These are phyloP conservation scores for Halictus rubicundus DNA, from an alignment of 1,140 invertebrate genomes.

Conservation along the genomic window DNA sequence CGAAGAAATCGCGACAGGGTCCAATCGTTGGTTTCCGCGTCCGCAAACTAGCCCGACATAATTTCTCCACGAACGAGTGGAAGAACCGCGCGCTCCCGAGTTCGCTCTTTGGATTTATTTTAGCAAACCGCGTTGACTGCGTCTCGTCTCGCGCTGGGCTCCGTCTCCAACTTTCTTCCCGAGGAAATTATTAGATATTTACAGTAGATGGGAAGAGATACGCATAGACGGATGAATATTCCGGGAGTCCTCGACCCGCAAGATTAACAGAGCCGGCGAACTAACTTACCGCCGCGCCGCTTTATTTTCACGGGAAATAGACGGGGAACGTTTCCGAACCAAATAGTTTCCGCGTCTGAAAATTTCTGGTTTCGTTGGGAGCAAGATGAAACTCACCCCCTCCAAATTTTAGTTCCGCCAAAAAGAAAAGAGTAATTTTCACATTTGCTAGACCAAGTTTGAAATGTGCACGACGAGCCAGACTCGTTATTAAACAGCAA, in stretches of 20 bases:
- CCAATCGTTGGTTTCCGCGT: no score
- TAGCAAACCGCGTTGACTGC: background rate
- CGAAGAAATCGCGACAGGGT: no score
- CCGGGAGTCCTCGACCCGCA: constrained; percentile 5
- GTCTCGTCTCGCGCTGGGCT: background rate
- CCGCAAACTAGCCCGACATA: background rate
- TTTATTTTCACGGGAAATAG: constrained; percentile 37
- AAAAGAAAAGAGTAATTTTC: no score
- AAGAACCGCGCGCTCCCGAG: no score
- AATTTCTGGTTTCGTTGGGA: background rate
- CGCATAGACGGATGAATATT: constrained; percentile 8
- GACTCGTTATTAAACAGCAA: no score
- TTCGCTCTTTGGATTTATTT: background rate
- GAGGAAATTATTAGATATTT: constrained; percentile 26
- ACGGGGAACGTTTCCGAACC: background rate
- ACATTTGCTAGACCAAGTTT: no score
- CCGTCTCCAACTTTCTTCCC: constrained; percentile 1
- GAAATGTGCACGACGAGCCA: no score
- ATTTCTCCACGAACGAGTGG: background rate
- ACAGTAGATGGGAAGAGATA: constrained; percentile 24
- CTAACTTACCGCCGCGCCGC: constrained; percentile 25
- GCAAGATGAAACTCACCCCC: no score
- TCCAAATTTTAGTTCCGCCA: no score
- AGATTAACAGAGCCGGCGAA: constrained; percentile 27
- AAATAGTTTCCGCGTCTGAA: background rate